Conservation (phyloP, 2,888 invertebrate species). For the Eubasilissa splendida region DNA sequence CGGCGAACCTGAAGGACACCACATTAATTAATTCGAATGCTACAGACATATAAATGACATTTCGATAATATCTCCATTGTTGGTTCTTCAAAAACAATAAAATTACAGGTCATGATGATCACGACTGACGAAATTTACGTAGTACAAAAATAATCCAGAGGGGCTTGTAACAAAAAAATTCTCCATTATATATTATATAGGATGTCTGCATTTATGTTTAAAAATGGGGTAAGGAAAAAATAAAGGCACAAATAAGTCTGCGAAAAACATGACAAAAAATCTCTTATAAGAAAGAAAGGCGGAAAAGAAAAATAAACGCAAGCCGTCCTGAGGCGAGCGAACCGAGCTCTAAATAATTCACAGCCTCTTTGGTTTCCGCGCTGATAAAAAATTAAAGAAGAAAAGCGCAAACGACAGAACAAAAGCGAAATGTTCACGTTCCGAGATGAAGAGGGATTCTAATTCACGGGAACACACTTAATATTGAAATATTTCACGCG, state of each 20-base stretch:
- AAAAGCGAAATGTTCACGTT: conserved; percentile 2
- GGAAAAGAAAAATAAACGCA: conserved; percentile 31
- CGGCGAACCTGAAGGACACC: no score
- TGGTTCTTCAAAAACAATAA: neutral
- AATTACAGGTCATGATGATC: neutral
- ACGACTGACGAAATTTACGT: neutral
- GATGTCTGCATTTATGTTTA: conserved; percentile 22
- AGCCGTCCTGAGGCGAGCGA: conserved; percentile 14
- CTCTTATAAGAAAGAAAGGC: conserved; percentile 27
- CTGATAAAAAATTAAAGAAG: conserved; percentile 33
- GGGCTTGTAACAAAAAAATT: conserved; percentile 13
- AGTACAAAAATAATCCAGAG: neutral
- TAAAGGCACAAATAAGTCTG: conserved; percentile 34
- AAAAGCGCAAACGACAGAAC: conserved; percentile 23
- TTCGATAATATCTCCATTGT: neutral
- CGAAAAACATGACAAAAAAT: conserved; percentile 26
- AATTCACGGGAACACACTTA: neutral
- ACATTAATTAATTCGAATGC: no score
- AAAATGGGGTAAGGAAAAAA: conserved; percentile 18
- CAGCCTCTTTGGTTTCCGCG: conserved; percentile 38
- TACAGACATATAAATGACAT: neutral
- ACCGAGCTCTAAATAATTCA: conserved; percentile 32
- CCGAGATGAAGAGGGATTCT: neutral
- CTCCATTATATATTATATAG: neutral
- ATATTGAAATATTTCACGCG: neutral